Evolutionary conservation across 1,140 invertebrate genomes (phyloP).

Genomic region (Heliconius himera): DNA sequence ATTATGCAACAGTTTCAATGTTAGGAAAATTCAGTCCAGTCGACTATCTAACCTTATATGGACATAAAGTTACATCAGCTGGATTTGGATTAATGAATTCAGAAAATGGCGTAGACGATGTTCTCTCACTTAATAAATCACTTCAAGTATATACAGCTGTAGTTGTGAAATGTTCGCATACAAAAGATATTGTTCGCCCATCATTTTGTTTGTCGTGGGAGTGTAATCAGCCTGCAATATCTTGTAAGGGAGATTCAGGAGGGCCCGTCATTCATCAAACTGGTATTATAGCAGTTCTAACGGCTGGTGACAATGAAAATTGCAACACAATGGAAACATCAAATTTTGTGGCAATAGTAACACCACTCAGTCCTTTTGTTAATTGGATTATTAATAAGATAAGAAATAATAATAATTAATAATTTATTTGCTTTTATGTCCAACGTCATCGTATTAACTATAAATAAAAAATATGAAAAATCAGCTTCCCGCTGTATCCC

Average conservation of each 20-base stretch:
- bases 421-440: too few species aligned
- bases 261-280: not conserved
- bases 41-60: not conserved
- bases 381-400: too few species aligned
- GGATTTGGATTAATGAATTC: slow-evolving; percentile 4
- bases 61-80: not conserved
- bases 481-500: too few species aligned
- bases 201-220: not conserved
- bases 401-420: too few species aligned
- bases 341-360: not conserved
- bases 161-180: not conserved
- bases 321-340: not conserved
- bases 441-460: too few species aligned
- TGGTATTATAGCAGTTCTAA: not conserved
- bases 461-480: too few species aligned
- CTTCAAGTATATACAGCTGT: not conserved
- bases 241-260: not conserved
- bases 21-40: not conserved
- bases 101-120: not conserved
- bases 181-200: not conserved
- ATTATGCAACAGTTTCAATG: not conserved
- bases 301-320: not conserved
- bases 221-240: not conserved
- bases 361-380: slow-evolving; percentile 1
- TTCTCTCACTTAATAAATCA: slow-evolving; percentile 2